phyloP scores from a whole-genome alignment of 2,113 vertebrate genomes.

The Phrynosoma platyrhinos region DNA sequence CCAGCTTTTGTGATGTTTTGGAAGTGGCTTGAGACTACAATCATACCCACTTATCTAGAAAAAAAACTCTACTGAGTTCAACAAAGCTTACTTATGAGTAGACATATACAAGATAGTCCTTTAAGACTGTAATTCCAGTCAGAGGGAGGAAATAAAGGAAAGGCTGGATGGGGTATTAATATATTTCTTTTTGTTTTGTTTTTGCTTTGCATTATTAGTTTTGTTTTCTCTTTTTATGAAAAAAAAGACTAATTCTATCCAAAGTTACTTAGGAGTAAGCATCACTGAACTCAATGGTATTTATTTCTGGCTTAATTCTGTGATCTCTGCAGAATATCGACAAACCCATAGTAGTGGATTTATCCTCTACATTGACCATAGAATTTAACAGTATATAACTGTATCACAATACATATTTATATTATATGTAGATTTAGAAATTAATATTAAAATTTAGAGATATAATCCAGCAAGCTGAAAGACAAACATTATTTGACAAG shows the following conservation, averaged over 20 bases:
- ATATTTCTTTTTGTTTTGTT: too few species aligned
- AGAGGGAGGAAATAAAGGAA: too few species aligned
- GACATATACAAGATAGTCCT: too few species aligned
- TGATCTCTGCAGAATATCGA: too few species aligned
- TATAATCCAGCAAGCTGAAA: constrained; percentile 31
- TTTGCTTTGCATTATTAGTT: too few species aligned
- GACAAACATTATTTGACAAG: neutral
- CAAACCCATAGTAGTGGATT: too few species aligned
- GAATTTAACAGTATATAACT: neutral
- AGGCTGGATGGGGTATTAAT: too few species aligned
- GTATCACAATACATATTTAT: constrained; percentile 25
- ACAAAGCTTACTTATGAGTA: neutral
- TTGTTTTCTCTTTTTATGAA: too few species aligned
- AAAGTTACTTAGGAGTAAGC: neutral
- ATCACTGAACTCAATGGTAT: neutral
- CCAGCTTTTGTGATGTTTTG: neutral
- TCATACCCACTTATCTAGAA: neutral
- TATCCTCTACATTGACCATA: too few species aligned
- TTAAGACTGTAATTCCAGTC: neutral
- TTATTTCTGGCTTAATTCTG: neutral
- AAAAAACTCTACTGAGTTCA: neutral
- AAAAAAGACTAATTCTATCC: neutral
- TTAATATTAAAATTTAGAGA: neutral
- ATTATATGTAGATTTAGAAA: constrained; percentile 16
- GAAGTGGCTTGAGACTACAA: neutral